Evolutionary conservation across 2,113 vertebrate genomes (phyloP), one percentile per base, ranked within the genome.

Genomic region (Eptesicus fuscus): DNA sequence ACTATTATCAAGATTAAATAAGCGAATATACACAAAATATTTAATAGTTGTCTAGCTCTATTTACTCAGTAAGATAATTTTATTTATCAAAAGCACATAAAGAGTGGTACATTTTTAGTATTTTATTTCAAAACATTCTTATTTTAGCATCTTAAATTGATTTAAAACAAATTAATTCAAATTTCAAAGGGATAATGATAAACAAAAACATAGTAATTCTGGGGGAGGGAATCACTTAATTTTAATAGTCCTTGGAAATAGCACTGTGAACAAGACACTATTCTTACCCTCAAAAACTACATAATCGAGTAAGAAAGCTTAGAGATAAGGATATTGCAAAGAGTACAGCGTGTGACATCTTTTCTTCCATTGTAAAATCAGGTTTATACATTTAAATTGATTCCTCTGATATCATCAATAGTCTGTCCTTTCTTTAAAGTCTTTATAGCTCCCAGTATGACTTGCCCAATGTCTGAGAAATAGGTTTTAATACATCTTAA

Each of bases 51-150:
- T 84, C n/a, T 56, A 67, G 63, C 11, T 85, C 40, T 37, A 73
- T 77, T 88, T 88, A 82, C 25, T 93, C 35, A 87, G 49, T 47
- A 78, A 96, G 69, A 67, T 74, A 63, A 76, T 51, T 90, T 83
- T 89, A 91, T 74, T 92, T 16, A 25, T 42, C 70, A 84, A 44
- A 23, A 44, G 5, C 23, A 61, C 49, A 85, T 32, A 69, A 40
- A 69, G 8, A 85, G 9, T 7, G 1, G 13, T 79, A 87, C 1
- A 89, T 47, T 37, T 91, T 80, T 78, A 83, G n/a, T 77, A 63
- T 37, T 90, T 42, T 28, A 63, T 59, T 83, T 69, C 4, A 93
- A 82, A 92, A 82, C 18, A 78, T 40, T 83, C 22, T 86, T 25
- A 94, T 74, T 96, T 1, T 3, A 70, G 28, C 28, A 91, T 11